Conservation (phyloP, 2,113 vertebrate species). For the Mungos mungo region DNA sequence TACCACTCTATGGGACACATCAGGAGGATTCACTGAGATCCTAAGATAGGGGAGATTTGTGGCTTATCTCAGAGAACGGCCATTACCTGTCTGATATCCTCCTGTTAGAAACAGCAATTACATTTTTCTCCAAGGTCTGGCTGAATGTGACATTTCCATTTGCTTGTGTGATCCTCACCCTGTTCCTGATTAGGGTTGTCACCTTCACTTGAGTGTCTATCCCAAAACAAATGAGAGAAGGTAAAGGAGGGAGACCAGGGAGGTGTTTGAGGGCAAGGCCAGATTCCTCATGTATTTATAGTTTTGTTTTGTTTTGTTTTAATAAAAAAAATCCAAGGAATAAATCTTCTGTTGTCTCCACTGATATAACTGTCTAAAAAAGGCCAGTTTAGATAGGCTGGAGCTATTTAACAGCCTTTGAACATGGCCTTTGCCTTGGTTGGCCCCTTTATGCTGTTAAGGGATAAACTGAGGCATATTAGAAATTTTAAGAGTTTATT, state of each 20-base stretch:
- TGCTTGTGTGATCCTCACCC: neutral
- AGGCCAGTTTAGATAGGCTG: neutral
- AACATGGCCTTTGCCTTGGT: neutral
- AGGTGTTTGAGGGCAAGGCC: neutral
- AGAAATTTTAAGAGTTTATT: neutral
- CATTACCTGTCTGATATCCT: neutral
- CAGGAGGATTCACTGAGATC: neutral
- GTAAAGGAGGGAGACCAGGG: neutral
- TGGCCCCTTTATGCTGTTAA: neutral
- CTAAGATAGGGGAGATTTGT: neutral
- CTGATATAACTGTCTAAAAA: neutral
- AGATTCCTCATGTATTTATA: neutral
- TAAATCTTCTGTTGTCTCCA: neutral
- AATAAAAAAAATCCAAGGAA: neutral
- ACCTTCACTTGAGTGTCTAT: neutral
- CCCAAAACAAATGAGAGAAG: neutral
- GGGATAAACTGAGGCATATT: neutral
- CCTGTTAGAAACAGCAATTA: slow-evolving; percentile 41
- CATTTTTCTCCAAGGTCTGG: neutral
- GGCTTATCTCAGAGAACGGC: neutral
- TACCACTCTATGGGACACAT: neutral
- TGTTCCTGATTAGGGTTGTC: slow-evolving; percentile 43
- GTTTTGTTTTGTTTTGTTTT: neutral
- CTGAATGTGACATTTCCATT: slow-evolving; percentile 52
- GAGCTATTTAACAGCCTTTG: neutral